These are phyloP conservation scores for Tapera naevia DNA, from an alignment of 2,797 vertebrate species.

Conservation along the genomic window DNA sequence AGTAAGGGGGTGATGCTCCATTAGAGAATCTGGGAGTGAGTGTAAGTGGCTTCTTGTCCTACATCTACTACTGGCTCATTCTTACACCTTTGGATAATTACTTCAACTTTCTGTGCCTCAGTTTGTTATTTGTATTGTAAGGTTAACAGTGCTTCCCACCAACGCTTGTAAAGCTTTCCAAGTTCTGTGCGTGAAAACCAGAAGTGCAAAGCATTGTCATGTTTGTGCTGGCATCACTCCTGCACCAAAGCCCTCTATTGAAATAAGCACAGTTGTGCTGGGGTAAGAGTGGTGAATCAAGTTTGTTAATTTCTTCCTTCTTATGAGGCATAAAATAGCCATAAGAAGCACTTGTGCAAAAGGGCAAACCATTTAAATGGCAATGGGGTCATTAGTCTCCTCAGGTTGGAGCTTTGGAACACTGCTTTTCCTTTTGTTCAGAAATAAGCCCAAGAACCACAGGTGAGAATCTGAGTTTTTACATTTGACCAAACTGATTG, in stretches of 20 bases:
- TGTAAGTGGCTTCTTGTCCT: not conserved
- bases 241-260: not conserved
- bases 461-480: not conserved
- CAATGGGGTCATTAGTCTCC: not conserved
- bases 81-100: conserved; percentile 29
- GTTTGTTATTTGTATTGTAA: not conserved
- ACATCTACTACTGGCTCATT: not conserved
- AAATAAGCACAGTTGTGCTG: not conserved
- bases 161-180: not conserved
- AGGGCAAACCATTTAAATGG: conserved; percentile 9
- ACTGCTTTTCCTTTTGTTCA: not conserved
- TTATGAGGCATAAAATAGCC: not conserved
- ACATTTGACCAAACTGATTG: not conserved
- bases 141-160: not conserved
- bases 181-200: not conserved
- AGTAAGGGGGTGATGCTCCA: not conserved
- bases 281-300: not conserved
- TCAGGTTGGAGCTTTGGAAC: not conserved
- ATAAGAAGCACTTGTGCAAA: not conserved
- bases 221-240: not conserved
- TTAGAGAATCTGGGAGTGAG: not conserved
- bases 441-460: not conserved
- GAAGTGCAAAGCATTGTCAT: not conserved
- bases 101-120: not conserved
- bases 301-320: not conserved